Evolutionary conservation across 1,140 invertebrate species (phyloP), one percentile per base, ranked within the genome.

Genomic region (Drosophila lini): DNA sequence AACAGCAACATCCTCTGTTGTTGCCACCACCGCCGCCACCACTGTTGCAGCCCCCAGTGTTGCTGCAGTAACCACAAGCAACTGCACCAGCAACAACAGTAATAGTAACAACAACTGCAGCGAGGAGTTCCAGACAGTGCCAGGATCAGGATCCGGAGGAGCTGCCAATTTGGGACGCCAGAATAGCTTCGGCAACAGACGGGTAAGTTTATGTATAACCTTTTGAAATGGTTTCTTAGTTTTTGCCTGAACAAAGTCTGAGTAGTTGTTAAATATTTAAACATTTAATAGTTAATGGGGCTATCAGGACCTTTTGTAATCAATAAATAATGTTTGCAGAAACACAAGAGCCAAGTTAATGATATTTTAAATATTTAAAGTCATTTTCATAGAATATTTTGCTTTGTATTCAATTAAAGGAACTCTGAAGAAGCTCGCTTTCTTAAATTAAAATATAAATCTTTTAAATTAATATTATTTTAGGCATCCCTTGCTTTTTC

Each of bases 181-280:
- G 74, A 91, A 91, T 58, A 91, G 90, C 76, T 91, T 91, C 69
- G 90, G 91, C 75, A 91, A 91, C 58, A 90, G 89, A 79, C 75
- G 91, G 67, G 91, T 92, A 74, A 92, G 91, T 90, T 41, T 9
- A 6, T 15, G 22, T 7, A n/a, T 5, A n/a, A 16, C n/a, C 8
- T 1, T 34, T 19, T 19, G 3, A 31, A 19, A 11, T 3, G n/a
- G n/a, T 34, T 52, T 4, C 10, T 5, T 5, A 5, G 0, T 28
- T 5, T 28, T 16, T 10, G 15, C 15, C 8, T 10, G 4, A 48
- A 31, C 31, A 8, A 52, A 36, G 50, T 36, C 50, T 36, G 4
- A 34, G 19, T 36, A 9, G 32, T 15, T 53, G 1, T 15, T 36
- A 10, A 22, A 53, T 22, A 22, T 15, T 36, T 22, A 10, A 36